Conservation (phyloP, 2,797 vertebrate genomes). For the Lagocephalus sceleratus region DNA sequence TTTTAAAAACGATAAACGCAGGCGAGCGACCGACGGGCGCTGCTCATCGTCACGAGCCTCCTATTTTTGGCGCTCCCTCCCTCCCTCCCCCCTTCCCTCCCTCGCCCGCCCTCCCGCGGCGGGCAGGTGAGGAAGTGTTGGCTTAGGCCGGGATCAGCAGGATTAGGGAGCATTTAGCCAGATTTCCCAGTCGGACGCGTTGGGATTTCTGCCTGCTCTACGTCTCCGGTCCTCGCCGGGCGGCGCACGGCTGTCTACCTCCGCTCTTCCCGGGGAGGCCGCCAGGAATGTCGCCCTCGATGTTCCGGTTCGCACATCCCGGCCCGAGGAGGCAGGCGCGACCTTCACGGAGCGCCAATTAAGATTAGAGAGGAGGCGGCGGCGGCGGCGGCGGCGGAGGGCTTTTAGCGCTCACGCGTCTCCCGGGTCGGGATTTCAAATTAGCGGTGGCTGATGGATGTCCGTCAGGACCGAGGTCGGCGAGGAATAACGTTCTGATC, state of each 20-base stretch:
- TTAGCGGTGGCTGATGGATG: too few relatives aligned
- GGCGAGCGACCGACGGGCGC: background rate
- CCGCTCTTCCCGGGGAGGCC: slow-evolving; percentile 38
- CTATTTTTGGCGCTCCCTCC: slow-evolving; percentile 51
- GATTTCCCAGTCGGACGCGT: slow-evolving; percentile 72
- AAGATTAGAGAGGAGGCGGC: too few relatives aligned
- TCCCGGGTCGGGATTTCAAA: too few relatives aligned
- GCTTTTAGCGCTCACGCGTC: too few relatives aligned
- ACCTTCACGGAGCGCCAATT: background rate
- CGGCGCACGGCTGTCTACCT: slow-evolving; percentile 61
- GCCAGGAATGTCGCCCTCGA: slow-evolving; percentile 44
- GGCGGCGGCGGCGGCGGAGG: too few relatives aligned
- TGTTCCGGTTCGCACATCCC: slow-evolving; percentile 41
- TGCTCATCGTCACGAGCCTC: slow-evolving; percentile 32
- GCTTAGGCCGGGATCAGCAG: slow-evolving; percentile 71
- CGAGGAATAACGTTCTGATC: too few relatives aligned
- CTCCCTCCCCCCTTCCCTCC: too few relatives aligned
- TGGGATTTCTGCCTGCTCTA: slow-evolving; percentile 64
- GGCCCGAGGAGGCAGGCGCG: slow-evolving; percentile 8
- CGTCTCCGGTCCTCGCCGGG: slow-evolving; percentile 47
- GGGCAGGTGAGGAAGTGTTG: slow-evolving; percentile 75
- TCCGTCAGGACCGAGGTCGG: too few relatives aligned
- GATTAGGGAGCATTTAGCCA: slow-evolving; percentile 76
- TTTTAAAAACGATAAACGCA: slow-evolving; percentile 4
- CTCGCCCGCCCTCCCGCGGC: slow-evolving; percentile 67